Evolutionary conservation across 2,113 vertebrate genomes (phyloP).

Genomic region (Numenius arquata): DNA sequence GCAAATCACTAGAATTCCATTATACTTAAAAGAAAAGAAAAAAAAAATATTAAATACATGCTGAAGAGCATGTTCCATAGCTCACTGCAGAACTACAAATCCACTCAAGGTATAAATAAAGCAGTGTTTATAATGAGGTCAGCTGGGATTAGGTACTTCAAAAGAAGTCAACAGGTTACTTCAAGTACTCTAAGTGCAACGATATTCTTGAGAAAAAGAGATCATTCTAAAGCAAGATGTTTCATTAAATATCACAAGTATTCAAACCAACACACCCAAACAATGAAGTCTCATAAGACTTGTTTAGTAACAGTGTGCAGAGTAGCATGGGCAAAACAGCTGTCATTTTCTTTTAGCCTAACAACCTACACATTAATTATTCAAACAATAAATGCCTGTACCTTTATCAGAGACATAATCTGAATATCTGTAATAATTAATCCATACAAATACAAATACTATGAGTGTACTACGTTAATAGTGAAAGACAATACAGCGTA

Average conservation of each 20-base stretch:
- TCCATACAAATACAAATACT: not conserved
- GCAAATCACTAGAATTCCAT: not conserved
- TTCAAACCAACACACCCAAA: conserved; percentile 37
- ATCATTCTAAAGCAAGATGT: not conserved
- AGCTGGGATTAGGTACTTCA: not conserved
- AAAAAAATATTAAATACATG: not conserved
- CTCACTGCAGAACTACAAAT: not conserved
- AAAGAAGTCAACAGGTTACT: not conserved
- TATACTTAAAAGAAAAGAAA: not conserved
- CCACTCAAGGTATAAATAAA: not conserved
- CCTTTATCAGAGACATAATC: not conserved
- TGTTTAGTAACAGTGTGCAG: not conserved
- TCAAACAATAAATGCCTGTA: not conserved
- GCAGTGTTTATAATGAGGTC: not conserved
- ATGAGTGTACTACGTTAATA: not conserved
- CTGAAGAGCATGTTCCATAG: not conserved
- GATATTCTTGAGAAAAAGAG: not conserved
- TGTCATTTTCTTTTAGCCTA: not conserved
- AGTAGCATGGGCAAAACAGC: not conserved
- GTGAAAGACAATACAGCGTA: not conserved
- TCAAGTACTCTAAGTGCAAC: not conserved
- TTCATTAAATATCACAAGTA: conserved; percentile 1
- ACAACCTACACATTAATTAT: conserved; percentile 1
- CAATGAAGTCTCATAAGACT: conserved; percentile 8
- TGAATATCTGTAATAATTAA: not conserved